Base-by-base conservation (phyloP, 2,888 invertebrate genomes). In the Stegana nigrithorax region DNA sequence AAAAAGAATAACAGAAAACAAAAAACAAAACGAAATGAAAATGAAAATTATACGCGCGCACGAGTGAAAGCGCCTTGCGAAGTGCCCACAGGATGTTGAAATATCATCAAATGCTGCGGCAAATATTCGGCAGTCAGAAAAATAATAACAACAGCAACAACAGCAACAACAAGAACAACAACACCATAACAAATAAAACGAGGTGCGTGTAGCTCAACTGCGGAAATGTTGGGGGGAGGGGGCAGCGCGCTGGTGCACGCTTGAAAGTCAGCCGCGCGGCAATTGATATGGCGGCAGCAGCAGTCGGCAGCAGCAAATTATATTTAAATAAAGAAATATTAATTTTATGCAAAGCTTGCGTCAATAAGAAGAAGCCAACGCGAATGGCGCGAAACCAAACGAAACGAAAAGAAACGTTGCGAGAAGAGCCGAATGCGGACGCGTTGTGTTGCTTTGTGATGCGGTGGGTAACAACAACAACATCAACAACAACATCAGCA, bases 321-420 rank as follows among this genome's bases (percentile, higher is more conserved):
- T 55, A 56, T 59, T 58, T 29, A 62, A 63, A 55, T 63, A 44
- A 63, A 50, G 57, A 60, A 60, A 73, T 77, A 79, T 77, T 81
- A 79, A 81, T 79, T 81, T 77, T 69, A 81, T 81, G 75, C 78
- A 79, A 80, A 76, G 73, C 66, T 64, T 62, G 66, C 42, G 21
- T 25, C 50, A 32, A 61, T 36, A 60, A 45, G 32, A 59, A 55
- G 36, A 72, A 70, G 71, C 80, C 65, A 61, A 56, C 57, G 14
- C 21, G n/a, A 47, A 47, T 23, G 23, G 5, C 14, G 23, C 1
- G 4, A 14, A 47, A 2, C 19, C 2, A 12, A 51, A n/a, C 27
- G 27, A 25, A 23, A 25, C 25, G 7, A 6, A 6, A 32, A 32
- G 19, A 45, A 45, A 21, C 2, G 42, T 14, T 2, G 42, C 42